Percentiles rank a stretch among this genome's conserved stretches.
These are phyloP conservation scores for Colinus virginianus DNA, from an alignment of 2,113 vertebrate genomes.

Conservation along the genomic window DNA sequence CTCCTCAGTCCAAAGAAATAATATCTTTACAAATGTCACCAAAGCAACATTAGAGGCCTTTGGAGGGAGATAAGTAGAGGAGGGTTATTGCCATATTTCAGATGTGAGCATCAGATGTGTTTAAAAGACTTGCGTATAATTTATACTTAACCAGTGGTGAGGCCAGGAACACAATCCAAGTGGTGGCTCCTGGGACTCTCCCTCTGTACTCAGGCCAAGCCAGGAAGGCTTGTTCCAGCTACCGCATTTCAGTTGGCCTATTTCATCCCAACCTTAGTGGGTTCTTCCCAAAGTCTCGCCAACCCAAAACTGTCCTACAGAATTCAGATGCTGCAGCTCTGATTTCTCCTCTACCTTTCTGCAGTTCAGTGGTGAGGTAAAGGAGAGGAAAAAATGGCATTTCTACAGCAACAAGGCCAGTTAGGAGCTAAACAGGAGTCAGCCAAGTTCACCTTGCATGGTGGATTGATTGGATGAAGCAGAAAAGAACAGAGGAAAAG, in stretches of 20 bases:
- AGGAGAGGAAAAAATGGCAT: neutral
- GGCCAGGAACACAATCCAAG: neutral
- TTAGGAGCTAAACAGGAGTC: neutral
- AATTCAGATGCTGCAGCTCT: neutral
- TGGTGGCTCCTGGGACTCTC: neutral
- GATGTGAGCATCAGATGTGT: neutral
- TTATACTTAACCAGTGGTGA: neutral
- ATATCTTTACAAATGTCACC: neutral
- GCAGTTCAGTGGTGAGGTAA: neutral
- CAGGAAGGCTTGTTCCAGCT: neutral
- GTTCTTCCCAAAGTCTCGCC: neutral
- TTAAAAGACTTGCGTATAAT: neutral
- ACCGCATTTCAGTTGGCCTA: neutral
- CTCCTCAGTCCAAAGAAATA: neutral
- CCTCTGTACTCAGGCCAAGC: neutral
- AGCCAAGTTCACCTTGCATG: neutral
- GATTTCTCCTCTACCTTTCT: neutral
- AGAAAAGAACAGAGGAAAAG: neutral
- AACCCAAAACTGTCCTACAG: neutral
- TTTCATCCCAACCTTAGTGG: neutral
- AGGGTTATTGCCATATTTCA: neutral
- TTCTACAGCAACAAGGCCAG: neutral
- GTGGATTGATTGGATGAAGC: neutral
- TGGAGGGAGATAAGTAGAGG: neutral
- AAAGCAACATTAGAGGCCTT: neutral